A percentile compares a stretch with the other conserved stretches of the same genome.
These are phyloP conservation scores for Odontamblyopus lacepedii DNA, from an alignment of 2,797 vertebrate species.

Conservation along the genomic window DNA sequence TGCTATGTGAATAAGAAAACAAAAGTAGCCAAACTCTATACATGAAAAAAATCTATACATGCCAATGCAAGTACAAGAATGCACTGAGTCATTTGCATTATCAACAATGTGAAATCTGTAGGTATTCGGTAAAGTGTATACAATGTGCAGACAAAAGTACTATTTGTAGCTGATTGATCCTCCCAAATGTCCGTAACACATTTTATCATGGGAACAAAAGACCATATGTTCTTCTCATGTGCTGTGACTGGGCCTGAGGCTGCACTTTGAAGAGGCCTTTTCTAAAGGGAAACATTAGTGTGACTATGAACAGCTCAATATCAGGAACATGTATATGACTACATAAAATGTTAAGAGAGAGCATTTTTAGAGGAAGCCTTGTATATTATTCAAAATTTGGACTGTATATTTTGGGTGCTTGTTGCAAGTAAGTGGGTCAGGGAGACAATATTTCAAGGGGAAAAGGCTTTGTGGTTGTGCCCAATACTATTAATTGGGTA, in stretches of 20 bases:
- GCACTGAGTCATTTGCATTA: neutral
- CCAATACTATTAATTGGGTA: constrained; percentile 64
- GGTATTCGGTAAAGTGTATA: neutral
- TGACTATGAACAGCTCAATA: neutral
- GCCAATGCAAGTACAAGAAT: neutral
- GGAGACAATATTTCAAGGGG: constrained; percentile 21
- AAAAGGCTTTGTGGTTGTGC: constrained; percentile 26
- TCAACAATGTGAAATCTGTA: neutral
- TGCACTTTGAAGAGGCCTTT: neutral
- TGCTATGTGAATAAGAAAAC: neutral
- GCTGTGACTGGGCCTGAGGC: neutral
- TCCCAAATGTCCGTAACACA: neutral
- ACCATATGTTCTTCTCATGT: neutral
- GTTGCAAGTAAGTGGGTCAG: constrained; percentile 23
- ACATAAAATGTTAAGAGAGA: neutral
- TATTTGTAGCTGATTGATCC: neutral
- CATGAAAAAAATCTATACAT: neutral
- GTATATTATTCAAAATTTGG: constrained; percentile 14
- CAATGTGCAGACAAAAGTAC: neutral
- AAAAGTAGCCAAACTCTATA: neutral
- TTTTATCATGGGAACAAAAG: constrained; percentile 1
- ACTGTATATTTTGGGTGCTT: neutral
- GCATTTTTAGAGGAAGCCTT: constrained; percentile 1
- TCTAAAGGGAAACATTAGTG: neutral
- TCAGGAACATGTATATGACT: neutral